A percentile compares a stretch with the other conserved stretches of the same genome.
phyloP scores from a whole-genome alignment of 2,113 vertebrate genomes.

The Bungarus multicinctus region DNA sequence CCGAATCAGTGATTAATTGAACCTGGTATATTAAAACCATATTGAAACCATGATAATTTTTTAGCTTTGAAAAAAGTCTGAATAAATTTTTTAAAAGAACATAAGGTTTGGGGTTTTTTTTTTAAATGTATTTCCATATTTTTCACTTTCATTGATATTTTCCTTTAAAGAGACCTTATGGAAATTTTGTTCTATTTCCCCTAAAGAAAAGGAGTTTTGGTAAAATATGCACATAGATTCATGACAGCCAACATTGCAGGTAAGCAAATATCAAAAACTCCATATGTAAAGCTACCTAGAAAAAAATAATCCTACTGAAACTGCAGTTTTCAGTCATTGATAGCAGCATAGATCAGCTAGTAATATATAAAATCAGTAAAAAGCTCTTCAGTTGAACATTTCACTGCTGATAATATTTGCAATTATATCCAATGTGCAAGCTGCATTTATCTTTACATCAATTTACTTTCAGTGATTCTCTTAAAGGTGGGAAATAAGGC shows the following conservation, averaged over 20 bases:
- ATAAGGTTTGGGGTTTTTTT: not conserved
- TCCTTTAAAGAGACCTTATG: not conserved
- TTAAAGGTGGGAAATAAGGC: not conserved
- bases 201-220: not conserved
- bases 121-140: not conserved
- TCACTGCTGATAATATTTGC: not conserved
- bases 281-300: not conserved
- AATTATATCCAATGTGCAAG: not conserved
- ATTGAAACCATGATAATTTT: not conserved
- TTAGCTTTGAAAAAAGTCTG: not conserved
- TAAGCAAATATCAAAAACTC: not conserved
- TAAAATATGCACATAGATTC: not conserved
- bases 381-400: not conserved
- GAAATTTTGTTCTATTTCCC: not conserved
- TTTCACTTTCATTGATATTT: not conserved
- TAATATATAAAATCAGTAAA: not conserved
- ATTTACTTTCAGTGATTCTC: not conserved
- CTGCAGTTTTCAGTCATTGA: not conserved
- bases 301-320: not conserved
- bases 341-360: not conserved
- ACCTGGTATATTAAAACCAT: not conserved
- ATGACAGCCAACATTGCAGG: not conserved
- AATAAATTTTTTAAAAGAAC: not conserved
- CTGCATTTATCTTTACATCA: not conserved
- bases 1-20: not conserved